phyloP scores from a whole-genome alignment of 2,797 vertebrate genomes.

The Heterohyrax brucei region DNA sequence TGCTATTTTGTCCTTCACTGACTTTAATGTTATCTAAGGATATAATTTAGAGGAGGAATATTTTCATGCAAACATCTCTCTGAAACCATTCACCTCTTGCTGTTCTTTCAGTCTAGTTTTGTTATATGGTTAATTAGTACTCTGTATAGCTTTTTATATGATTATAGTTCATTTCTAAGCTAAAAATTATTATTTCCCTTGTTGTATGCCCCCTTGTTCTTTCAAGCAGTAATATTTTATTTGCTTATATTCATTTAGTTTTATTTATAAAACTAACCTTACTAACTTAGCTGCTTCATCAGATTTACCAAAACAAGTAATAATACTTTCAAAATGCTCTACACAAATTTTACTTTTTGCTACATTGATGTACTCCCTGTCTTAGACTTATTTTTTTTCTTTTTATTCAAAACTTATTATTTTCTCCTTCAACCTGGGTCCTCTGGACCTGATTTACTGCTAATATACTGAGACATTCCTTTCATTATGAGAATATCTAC shows the following conservation, averaged over 20 bases:
- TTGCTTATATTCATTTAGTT: neutral
- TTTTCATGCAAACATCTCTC: neutral
- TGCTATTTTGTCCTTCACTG: neutral
- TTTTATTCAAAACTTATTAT: neutral
- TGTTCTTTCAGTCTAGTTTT: neutral
- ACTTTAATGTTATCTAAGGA: neutral
- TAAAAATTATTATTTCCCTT: neutral
- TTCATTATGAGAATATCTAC: neutral
- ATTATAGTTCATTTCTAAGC: neutral
- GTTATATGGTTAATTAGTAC: neutral
- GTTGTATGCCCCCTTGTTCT: neutral
- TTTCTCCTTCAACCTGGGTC: neutral
- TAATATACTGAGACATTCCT: neutral
- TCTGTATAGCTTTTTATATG: neutral
- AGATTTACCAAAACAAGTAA: neutral
- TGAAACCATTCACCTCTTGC: neutral
- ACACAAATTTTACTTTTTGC: neutral
- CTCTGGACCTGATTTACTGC: neutral
- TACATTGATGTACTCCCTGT: neutral
- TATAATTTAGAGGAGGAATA: neutral
- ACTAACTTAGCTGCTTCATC: neutral
- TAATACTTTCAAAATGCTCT: neutral
- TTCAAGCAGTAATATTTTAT: neutral
- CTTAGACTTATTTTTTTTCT: neutral
- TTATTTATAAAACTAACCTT: neutral